Conservation (phyloP, 2,888 invertebrate species). For the Trichogramma dendrolimi region DNA sequence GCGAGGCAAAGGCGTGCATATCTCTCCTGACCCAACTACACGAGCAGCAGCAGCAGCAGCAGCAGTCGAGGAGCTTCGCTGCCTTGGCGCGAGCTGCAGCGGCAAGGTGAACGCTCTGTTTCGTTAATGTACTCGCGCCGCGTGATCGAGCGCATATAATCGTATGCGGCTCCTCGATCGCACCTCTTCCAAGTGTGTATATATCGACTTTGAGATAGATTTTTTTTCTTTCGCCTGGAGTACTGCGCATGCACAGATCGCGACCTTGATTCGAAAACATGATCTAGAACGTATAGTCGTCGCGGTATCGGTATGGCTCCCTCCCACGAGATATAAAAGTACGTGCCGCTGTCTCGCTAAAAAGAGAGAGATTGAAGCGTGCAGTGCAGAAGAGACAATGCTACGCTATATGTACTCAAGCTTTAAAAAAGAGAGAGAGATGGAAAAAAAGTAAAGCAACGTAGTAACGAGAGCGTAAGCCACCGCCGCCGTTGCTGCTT, state of each 20-base stretch:
- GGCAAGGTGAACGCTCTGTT: constrained; percentile 19
- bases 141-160: not conserved
- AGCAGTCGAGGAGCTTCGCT: too few relatives aligned
- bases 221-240: not conserved
- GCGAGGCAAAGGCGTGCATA: too few relatives aligned
- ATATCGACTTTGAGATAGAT: too few relatives aligned
- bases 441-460: not conserved
- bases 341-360: not conserved
- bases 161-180: not conserved
- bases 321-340: too few relatives aligned
- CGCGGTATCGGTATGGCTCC: too few relatives aligned
- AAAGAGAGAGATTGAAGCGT: not conserved
- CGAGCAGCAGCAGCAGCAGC: too few relatives aligned
- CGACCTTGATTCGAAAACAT: constrained; percentile 27
- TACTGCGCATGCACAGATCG: constrained; percentile 7
- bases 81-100: constrained; percentile 5
- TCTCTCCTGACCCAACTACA: too few relatives aligned
- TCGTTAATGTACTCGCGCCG: not conserved
- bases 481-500: constrained; percentile 7
- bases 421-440: not conserved
- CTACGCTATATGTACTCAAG: too few relatives aligned
- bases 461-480: not conserved
- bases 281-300: constrained; percentile 22
- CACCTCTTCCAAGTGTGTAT: too few relatives aligned
- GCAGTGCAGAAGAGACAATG: too few relatives aligned